Evolutionary conservation across 1,140 invertebrate genomes (phyloP), one percentile per base, ranked within the genome.

Genomic region (Thaumatotibia leucotreta): DNA sequence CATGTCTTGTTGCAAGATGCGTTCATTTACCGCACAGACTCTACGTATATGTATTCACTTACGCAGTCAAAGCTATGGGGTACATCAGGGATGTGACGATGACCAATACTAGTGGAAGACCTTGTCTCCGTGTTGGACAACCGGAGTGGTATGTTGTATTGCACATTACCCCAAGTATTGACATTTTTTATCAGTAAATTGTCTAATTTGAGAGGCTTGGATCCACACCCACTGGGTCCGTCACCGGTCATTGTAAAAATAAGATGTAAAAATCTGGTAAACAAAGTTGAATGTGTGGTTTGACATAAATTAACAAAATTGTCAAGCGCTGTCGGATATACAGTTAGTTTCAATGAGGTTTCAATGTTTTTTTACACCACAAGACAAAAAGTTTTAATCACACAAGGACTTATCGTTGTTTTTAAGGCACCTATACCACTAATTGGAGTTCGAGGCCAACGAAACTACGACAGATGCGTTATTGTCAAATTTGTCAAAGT

Each of bases 131-230:
- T 90, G 63, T 54, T 80, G 4, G 87, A 88, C 0, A 81, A 52
- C n/a, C 88, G 62, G 66, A 91, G 54, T 0, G 87, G 90, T n/a
- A 91, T 84, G 54, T 89, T 91, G 33, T 90, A 92, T 61, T 91
- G 84, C 2, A 92, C 83, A 39, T 90, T 90, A 0, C 89, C 91
- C 88, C 88, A 91, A 1, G 82, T 86, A 64, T 89, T 92, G 24
- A 91, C 77, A 74, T 91, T 91, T 39, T 86, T 73, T 32, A 90
- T 73, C 10, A 91, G 67, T 4, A 88, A 68, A 0, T 91, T 81
- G 52, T 91, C 82, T 0, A 89, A 71, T 8, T 24, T 4, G 14
- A 67, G 27, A 4, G 66, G 66, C 14, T 66, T 58, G 6, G n/a
- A 31, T n/a, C 74, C 2, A 79, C 33, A 8, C 77, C 83, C 39